These are phyloP conservation scores for Verasper variegatus DNA, from an alignment of 2,113 vertebrate species.

Conservation along the genomic window DNA sequence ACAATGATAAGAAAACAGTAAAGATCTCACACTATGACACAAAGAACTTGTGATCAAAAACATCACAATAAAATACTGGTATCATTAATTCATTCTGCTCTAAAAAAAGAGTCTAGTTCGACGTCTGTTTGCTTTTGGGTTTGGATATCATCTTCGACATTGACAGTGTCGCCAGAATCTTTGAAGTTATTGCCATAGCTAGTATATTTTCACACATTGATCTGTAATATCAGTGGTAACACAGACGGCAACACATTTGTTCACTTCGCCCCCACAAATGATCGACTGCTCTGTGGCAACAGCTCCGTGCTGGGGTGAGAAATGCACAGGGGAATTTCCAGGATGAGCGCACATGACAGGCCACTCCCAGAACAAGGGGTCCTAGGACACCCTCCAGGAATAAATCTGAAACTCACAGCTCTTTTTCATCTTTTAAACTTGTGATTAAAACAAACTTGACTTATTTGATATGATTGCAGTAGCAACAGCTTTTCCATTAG, in stretches of 20 bases:
- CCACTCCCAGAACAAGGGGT: background rate
- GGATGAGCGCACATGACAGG: background rate
- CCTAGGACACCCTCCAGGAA: background rate
- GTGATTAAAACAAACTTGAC: background rate
- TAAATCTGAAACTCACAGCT: background rate
- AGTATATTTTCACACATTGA: too few relatives aligned
- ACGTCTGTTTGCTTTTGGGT: background rate
- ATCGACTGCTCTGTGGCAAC: background rate
- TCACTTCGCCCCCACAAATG: background rate
- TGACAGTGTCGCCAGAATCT: background rate
- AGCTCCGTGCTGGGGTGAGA: background rate
- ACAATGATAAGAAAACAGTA: background rate
- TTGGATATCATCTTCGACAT: background rate
- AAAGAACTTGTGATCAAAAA: background rate
- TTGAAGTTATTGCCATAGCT: too few relatives aligned
- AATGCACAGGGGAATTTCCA: background rate
- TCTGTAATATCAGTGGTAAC: background rate
- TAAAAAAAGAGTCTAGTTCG: background rate
- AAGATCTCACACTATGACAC: background rate
- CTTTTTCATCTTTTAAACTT: background rate
- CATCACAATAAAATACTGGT: background rate
- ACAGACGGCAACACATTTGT: background rate
- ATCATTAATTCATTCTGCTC: background rate
- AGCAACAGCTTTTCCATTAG: background rate
- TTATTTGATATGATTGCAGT: background rate